Evolutionary conservation across 2,888 invertebrate species (phyloP).

Genomic region (Alloscopus bannaensis): DNA sequence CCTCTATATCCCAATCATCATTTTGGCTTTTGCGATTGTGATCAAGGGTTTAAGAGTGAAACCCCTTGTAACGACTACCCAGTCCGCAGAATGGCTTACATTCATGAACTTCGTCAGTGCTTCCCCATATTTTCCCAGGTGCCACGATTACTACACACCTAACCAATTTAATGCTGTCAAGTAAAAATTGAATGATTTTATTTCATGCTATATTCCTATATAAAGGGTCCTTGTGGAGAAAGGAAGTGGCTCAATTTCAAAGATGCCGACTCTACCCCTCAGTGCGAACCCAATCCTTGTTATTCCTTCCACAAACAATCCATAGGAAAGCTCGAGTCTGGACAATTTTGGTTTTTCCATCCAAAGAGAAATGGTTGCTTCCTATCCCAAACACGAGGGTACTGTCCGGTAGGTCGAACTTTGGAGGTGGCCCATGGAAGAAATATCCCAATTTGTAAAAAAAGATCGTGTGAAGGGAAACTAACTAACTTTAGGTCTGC

Average conservation of each 20-base stretch:
- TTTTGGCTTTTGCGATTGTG: slow-evolving; percentile 65
- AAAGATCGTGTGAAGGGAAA: not conserved
- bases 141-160: too few relatives aligned
- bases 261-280: too few relatives aligned
- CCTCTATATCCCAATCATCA: slow-evolving; percentile 18
- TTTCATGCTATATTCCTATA: too few relatives aligned
- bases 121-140: slow-evolving; percentile 62
- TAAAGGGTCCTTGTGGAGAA: too few relatives aligned
- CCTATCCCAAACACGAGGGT: slow-evolving; percentile 49
- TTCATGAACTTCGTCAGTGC: slow-evolving; percentile 28
- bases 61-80: slow-evolving; percentile 48
- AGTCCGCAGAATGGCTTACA: slow-evolving; percentile 47
- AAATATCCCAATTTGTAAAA: slow-evolving; percentile 46
- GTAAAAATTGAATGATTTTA: slow-evolving; percentile 3
- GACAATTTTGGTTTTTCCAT: slow-evolving; percentile 61
- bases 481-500: slow-evolving; percentile 31
- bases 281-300: not conserved
- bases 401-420: slow-evolving; percentile 47
- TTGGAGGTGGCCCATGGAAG: slow-evolving; percentile 58
- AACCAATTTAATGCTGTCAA: not conserved
- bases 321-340: not conserved
- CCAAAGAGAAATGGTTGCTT: slow-evolving; percentile 36
- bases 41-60: slow-evolving; percentile 49
- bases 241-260: too few relatives aligned
- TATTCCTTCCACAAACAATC: not conserved